These are phyloP conservation scores for Danio tinwini DNA, from an alignment of 2,797 vertebrate species.

Conservation along the genomic window DNA sequence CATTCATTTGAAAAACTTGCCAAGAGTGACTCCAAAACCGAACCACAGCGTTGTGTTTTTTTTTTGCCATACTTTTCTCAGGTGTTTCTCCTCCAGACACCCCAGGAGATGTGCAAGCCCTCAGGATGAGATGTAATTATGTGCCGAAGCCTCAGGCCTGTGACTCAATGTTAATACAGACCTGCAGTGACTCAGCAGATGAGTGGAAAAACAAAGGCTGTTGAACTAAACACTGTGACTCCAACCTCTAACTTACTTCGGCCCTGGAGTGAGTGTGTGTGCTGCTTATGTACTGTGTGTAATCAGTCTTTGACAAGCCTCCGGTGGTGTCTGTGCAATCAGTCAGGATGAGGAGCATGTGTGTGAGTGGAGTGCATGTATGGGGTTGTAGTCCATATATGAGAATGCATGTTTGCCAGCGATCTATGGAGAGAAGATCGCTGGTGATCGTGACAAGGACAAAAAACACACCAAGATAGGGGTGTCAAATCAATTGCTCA, in stretches of 20 bases:
- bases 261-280: too few species aligned
- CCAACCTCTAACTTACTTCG: constrained; percentile 40
- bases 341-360: too few species aligned
- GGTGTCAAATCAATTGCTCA: too few species aligned
- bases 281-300: too few species aligned
- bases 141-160: constrained; percentile 62
- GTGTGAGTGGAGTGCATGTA: too few species aligned
- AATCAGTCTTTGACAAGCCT: too few species aligned
- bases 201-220: constrained; percentile 54
- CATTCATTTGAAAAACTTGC: neutral
- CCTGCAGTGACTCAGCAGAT: constrained; percentile 67
- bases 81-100: constrained; percentile 61
- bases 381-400: too few species aligned
- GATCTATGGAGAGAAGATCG: too few species aligned
- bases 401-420: too few species aligned
- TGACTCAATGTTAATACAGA: constrained; percentile 70
- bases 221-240: constrained; percentile 39
- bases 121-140: constrained; percentile 66
- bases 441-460: too few species aligned
- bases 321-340: too few species aligned
- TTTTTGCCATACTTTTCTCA: constrained; percentile 53
- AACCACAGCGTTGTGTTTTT: constrained; percentile 62
- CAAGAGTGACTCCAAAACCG: constrained; percentile 58
- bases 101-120: constrained; percentile 66
- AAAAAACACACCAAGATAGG: constrained; percentile 14